phyloP scores from a whole-genome alignment of 2,113 vertebrate genomes.

The Mionectes macconnelli region DNA sequence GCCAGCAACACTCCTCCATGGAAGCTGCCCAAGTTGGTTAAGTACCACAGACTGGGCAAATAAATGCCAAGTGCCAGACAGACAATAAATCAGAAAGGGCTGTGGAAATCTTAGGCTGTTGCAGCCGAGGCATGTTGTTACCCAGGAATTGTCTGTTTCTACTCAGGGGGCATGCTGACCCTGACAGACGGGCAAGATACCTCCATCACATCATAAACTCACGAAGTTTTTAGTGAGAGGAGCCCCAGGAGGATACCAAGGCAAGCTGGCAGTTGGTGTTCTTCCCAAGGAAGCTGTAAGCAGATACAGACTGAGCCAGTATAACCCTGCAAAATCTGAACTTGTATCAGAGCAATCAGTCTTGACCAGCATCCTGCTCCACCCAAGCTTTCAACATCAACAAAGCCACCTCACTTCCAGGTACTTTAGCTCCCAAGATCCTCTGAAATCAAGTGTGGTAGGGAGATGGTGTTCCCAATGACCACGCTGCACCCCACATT shows the following conservation, averaged over 20 bases:
- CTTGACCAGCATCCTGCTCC: not conserved
- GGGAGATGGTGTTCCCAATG: not conserved
- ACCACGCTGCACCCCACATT: fast-evolving
- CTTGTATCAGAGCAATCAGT: not conserved
- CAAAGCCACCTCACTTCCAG: not conserved
- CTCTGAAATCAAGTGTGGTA: not conserved
- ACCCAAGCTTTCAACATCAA: not conserved
- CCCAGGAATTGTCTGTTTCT: not conserved
- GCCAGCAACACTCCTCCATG: not conserved
- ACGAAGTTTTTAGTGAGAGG: not conserved
- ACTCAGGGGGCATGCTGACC: not conserved
- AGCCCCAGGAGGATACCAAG: not conserved
- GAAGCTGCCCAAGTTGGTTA: slow-evolving; percentile 39
- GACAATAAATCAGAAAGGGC: slow-evolving; percentile 22
- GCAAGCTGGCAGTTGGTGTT: not conserved
- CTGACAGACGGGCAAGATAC: not conserved
- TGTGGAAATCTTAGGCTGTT: not conserved
- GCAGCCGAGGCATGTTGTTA: not conserved
- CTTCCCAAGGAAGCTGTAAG: not conserved
- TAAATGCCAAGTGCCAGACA: slow-evolving; percentile 24
- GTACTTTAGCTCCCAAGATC: not conserved
- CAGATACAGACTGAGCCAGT: not conserved
- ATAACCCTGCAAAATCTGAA: not conserved
- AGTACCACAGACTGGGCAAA: slow-evolving; percentile 18
- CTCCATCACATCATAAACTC: not conserved